These are phyloP conservation scores for Drosophila quinaria DNA, from an alignment of 2,888 invertebrate species.

Conservation along the genomic window DNA sequence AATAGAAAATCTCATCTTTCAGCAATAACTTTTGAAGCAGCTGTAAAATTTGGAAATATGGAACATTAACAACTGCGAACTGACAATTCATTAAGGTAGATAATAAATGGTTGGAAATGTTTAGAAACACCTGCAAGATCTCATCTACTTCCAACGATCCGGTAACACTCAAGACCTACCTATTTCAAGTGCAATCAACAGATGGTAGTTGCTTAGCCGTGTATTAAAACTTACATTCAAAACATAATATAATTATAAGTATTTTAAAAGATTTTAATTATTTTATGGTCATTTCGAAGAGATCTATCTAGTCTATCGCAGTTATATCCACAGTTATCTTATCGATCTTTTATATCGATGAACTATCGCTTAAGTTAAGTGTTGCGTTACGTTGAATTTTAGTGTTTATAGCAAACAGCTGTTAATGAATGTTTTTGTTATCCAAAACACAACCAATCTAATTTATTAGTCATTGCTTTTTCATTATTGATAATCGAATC, in stretches of 20 bases:
- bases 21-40: too few relatives aligned
- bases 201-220: neutral
- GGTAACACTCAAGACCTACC: conserved; percentile 3
- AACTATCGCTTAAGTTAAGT: conserved; percentile 7
- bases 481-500: neutral
- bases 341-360: conserved; percentile 33
- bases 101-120: neutral
- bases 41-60: neutral
- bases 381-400: neutral
- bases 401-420: conserved; percentile 30
- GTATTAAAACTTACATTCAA: neutral
- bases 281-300: neutral
- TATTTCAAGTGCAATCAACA: neutral
- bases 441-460: neutral
- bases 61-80: neutral
- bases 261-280: neutral
- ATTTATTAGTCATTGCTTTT: conserved; percentile 21
- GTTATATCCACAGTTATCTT: neutral
- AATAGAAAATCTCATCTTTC: too few relatives aligned
- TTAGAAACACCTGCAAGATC: neutral
- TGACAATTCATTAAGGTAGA: neutral
- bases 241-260: neutral
- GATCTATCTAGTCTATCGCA: neutral
- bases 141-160: neutral
- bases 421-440: neutral